Conservation (phyloP, 37 sponge, comb jelly and placozoan genomes). For the Tethya wilhelma region DNA sequence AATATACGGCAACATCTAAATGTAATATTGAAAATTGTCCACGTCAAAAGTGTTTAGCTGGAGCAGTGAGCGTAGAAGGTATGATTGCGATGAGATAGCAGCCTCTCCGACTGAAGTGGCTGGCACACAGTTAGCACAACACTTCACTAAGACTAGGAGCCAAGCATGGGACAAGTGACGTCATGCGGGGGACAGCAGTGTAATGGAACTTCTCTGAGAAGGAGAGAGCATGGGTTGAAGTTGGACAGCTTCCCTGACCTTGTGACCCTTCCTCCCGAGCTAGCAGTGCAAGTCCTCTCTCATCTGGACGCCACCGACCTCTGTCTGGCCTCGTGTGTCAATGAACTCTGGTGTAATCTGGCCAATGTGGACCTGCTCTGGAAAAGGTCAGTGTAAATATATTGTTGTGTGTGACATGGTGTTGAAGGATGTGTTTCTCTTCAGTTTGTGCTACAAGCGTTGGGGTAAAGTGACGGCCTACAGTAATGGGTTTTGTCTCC, state of each 20-base stretch:
- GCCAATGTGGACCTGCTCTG: constrained; percentile 77
- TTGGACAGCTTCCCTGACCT: constrained; percentile 67
- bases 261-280: constrained; percentile 75
- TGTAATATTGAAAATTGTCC: too few species aligned
- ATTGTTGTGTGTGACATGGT: not conserved
- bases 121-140: too few species aligned
- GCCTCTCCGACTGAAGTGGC: too few species aligned
- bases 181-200: constrained; percentile 9
- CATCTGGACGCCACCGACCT: constrained; percentile 87
- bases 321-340: constrained; percentile 86
- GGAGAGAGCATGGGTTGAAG: not conserved
- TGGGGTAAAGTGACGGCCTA: constrained; percentile 66
- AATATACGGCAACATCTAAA: too few species aligned
- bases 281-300: constrained; percentile 79
- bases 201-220: not conserved
- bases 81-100: not conserved
- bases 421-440: not conserved
- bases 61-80: not conserved
- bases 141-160: too few species aligned
- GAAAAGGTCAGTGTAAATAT: constrained; percentile 60
- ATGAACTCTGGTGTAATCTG: constrained; percentile 74
- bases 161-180: constrained; percentile 19
- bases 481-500: constrained; percentile 28
- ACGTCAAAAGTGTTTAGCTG: not conserved
- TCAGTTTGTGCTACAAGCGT: constrained; percentile 43